Percentiles rank a stretch among this genome's conserved stretches.
These are phyloP conservation scores for Pavo muticus DNA, from an alignment of 2,113 vertebrate genomes.

Conservation along the genomic window DNA sequence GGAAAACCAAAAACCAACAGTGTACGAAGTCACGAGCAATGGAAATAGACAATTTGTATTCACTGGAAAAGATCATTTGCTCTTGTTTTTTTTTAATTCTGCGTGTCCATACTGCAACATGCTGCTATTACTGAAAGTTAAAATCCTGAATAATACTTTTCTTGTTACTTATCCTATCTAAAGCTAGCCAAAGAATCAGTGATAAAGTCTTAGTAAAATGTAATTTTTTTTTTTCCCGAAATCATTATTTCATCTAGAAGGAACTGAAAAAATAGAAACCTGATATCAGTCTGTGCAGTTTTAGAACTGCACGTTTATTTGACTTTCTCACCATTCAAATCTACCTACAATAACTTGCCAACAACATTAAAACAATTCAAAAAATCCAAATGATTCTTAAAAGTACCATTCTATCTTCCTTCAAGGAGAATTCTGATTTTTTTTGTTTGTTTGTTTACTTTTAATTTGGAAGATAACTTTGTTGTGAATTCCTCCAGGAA, in stretches of 20 bases:
- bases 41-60: background rate
- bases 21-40: background rate
- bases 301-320: background rate
- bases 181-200: background rate
- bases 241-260: background rate
- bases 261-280: background rate
- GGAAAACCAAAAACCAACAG: background rate
- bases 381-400: background rate
- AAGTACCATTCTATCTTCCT: background rate
- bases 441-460: background rate
- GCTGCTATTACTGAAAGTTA: background rate
- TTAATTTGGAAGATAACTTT: background rate
- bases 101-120: background rate
- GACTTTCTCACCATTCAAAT: background rate
- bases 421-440: background rate
- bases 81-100: background rate
- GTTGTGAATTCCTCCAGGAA: conserved; percentile 22
- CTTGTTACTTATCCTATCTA: background rate
- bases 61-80: background rate
- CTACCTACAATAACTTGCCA: background rate
- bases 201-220: background rate
- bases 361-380: background rate
- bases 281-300: background rate
- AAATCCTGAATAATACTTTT: background rate
- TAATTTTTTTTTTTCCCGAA: background rate